phyloP scores from a whole-genome alignment of 2,797 vertebrate species.

The Prionace glauca region DNA sequence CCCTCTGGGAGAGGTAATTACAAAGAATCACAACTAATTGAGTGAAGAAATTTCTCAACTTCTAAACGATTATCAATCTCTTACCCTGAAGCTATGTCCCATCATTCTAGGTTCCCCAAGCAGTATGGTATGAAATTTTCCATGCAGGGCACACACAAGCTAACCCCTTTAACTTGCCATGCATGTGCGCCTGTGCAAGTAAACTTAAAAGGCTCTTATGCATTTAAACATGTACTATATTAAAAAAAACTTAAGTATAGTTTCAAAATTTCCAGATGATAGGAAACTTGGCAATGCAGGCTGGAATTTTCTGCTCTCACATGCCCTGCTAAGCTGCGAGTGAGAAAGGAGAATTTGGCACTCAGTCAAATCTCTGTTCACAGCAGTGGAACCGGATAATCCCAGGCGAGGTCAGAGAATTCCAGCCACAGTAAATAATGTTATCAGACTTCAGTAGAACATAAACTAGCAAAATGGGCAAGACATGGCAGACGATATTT shows the following conservation, averaged over 20 bases:
- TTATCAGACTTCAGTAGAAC: no score
- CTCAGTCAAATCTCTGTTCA: no score
- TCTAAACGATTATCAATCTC: neutral
- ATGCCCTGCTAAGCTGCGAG: no score
- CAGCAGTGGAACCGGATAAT: no score
- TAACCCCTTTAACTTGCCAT: neutral
- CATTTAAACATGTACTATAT: neutral
- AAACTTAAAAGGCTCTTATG: neutral
- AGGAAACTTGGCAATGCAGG: neutral
- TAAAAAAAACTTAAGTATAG: neutral
- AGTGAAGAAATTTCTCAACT: neutral
- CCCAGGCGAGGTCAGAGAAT: no score
- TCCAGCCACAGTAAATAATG: no score
- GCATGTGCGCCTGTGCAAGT: neutral
- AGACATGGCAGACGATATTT: no score
- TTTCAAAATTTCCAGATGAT: neutral
- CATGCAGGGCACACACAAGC: neutral
- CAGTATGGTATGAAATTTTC: neutral
- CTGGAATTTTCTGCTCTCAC: no score
- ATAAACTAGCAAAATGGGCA: no score
- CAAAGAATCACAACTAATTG: neutral
- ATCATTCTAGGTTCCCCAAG: neutral
- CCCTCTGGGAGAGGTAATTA: neutral
- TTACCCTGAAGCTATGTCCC: neutral
- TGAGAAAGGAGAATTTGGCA: no score